Evolutionary conservation across 1,140 invertebrate genomes (phyloP), one percentile per base, ranked within the genome.

Genomic region (Leptinotarsa defecta): DNA sequence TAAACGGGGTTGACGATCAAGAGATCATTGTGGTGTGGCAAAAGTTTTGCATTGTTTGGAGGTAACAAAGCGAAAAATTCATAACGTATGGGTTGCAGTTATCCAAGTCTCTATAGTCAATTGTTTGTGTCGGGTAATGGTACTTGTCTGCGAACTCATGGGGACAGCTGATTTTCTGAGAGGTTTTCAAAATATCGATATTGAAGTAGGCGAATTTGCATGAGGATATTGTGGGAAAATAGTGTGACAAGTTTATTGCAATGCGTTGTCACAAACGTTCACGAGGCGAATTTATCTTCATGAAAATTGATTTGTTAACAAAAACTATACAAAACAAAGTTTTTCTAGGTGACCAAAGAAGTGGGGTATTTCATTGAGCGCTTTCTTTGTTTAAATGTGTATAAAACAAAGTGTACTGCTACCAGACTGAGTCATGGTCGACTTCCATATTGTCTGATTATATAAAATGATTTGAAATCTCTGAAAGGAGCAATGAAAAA

Each of bases 51-150:
- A 65, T 71, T 71, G 69, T 71, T 48, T 71, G 69, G 69, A 71
- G 69, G 69, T 61, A 71, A 71, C 69, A 71, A 71, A 71, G 69
- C 69, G 69, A 43, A 71, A 71, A 71, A 71, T 71, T 71, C 67
- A 68, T 19, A 68, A 68, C 67, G 67, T 68, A 43, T 68, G 34
- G 67, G 67, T 68, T 43, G 67, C 43, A 68, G n/a, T 57, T 57
- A 57, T 57, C 52, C 52, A 57, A 68, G 67, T 19, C 69, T 71
- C 69, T 49, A 71, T 71, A 71, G 69, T 71, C 69, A 71, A 71
- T 71, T 71, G 69, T 71, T 71, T 71, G 69, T 24, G 49, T 43
- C 20, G 34, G 48, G 69, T 71, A 71, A 71, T 71, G 69, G 69
- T 71, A 71, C 69, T 71, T 61, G 69, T 71, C 68, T 69, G 34